Base-by-base conservation (phyloP, 2,888 invertebrate species). In the Halictus ligatus region DNA sequence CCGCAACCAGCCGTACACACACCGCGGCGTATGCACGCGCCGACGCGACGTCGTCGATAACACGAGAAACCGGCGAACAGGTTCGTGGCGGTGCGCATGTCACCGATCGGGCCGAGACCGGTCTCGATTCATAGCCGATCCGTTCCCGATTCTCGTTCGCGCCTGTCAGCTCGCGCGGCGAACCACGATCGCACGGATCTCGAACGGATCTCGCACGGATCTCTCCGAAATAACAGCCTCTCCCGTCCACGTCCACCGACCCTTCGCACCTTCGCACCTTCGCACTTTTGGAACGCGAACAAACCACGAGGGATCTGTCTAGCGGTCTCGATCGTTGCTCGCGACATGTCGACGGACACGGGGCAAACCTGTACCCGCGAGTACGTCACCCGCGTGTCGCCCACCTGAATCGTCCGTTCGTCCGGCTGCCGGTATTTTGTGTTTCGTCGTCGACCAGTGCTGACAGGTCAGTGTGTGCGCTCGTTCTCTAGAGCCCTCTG, bases 1-100 rank as follows among this genome's bases (percentile, higher is more conserved):
- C 71, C 72, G 15, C 71, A n/a, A 43, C 10, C 40, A 58, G 58
- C n/a, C 58, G 58, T 12, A 12, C 12, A n/a, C n/a, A 2, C 54
- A 58, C n/a, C 58, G 58, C 58, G 43, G 2, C 81, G 35, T 35
- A 73, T 85, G 75, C 77, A 72, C 85, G 77, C 86, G 67, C 69
- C 76, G 48, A 85, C 58, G 43, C 76, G 29, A 85, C 58, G 43
- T 46, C 46, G 35, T 72, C 60, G 75, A 54, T 58, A 43, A 64
- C 78, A 64, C 75, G 75, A 76, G 75, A 35, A 67, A 86, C 48
- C 71, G 50, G 76, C 86, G 60, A 86, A 86, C 75, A 81, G 85
- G 86, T 81, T 86, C 86, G 81, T 78, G 75, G 86, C 71, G 75
- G 80, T 71, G 81, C 82, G 87, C 85, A 87, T 78, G 83, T 72